phyloP scores from a whole-genome alignment of 2,888 invertebrate species.

The Brachynemurus nebulosus region DNA sequence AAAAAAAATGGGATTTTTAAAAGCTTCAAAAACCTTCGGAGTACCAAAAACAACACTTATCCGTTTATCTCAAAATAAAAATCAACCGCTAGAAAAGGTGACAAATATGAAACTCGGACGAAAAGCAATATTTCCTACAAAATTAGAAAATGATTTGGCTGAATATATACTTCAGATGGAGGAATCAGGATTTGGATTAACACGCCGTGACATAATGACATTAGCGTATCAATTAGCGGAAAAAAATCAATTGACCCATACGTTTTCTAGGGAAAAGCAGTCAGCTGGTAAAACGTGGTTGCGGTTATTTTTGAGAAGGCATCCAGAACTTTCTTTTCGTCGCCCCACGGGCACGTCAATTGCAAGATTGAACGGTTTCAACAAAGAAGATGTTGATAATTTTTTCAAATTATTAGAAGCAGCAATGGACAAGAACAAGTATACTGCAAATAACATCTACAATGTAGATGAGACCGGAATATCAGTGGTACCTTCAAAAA shows the following conservation, averaged over 20 bases:
- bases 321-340: conserved; percentile 12
- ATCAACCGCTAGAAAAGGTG: too few relatives aligned
- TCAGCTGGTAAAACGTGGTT: conserved; percentile 11
- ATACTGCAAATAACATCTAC: conserved; percentile 20
- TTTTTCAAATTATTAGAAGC: conserved; percentile 20
- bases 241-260: conserved; percentile 12
- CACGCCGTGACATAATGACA: conserved; percentile 9
- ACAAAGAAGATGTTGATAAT: conserved; percentile 14
- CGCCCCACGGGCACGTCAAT: conserved; percentile 19
- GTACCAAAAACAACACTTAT: conserved; percentile 6
- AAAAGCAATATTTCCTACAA: neutral
- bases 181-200: conserved; percentile 6
- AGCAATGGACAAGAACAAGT: conserved; percentile 14
- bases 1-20: conserved; percentile 6
- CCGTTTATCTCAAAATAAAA: too few relatives aligned
- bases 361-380: conserved; percentile 15
- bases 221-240: conserved; percentile 9
- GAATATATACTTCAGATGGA: conserved; percentile 5
- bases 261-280: conserved; percentile 11
- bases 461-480: conserved; percentile 28
- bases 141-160: neutral
- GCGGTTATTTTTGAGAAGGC: conserved; percentile 22
- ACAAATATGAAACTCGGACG: neutral
- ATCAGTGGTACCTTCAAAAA: conserved; percentile 22
- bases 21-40: conserved; percentile 5